A percentile compares a stretch with the other conserved stretches of the same genome.
Evolutionary conservation across 2,888 invertebrate species (phyloP).

Genomic region (Ctena decussata): DNA sequence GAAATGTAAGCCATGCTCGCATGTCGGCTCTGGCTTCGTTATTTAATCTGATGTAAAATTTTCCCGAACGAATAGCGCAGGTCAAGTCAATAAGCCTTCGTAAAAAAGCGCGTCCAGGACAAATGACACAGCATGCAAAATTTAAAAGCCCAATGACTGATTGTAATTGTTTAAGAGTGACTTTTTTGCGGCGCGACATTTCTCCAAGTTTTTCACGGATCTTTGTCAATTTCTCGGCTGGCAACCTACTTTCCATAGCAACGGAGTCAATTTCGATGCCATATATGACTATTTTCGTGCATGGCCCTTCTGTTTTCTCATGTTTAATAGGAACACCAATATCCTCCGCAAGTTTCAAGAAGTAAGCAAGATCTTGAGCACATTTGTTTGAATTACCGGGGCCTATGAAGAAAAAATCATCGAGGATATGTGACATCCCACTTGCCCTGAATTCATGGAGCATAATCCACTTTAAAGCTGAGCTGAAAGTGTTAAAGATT

Average conservation of each 20-base stretch:
- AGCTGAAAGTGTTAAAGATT: constrained; percentile 35
- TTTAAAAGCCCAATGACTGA: constrained; percentile 34
- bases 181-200: neutral
- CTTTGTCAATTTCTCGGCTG: constrained; percentile 17
- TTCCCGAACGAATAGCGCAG: neutral
- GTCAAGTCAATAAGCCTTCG: constrained; percentile 26
- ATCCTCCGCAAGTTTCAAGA: neutral
- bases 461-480: constrained; percentile 39
- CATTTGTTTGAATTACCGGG: constrained; percentile 13
- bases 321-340: constrained; percentile 21
- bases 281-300: constrained; percentile 7
- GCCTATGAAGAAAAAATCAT: constrained; percentile 47
- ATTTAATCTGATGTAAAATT: neutral
- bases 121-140: constrained; percentile 25
- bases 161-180: constrained; percentile 14
- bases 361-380: constrained; percentile 11
- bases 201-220: constrained; percentile 3
- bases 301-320: constrained; percentile 13
- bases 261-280: constrained; percentile 39
- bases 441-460: neutral
- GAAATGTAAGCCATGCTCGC: neutral
- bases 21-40: constrained; percentile 10
- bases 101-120: constrained; percentile 15
- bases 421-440: constrained; percentile 33
- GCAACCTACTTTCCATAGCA: constrained; percentile 9